Base-by-base conservation (phyloP, 2,888 invertebrate genomes). In the Erannis defoliaria region DNA sequence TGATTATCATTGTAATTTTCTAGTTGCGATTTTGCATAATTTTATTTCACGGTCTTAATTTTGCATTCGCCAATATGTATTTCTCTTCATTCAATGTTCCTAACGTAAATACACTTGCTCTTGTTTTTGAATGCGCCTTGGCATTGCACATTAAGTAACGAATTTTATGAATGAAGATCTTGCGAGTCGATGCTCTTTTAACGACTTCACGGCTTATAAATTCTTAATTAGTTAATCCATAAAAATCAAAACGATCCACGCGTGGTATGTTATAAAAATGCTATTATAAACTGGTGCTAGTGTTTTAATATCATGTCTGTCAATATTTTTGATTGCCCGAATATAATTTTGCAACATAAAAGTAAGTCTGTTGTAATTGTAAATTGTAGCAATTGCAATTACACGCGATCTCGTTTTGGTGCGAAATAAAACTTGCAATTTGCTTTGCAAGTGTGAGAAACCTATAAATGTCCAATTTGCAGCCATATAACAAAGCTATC, bases 381-480 rank as follows among this genome's bases (percentile, higher is more conserved):
- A 42, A 33, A 14, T 49, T 51, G 48, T 48, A 43, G 35, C 14
- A 9, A 10, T 33, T 26, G 62, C 48, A 57, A 64, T 49, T 60
- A 38, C 18, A 46, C 12, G n/a, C 40, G 42, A 57, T 48, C 56
- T 57, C 56, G 56, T 56, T 56, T 55, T 55, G 37, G 45, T 37
- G 18, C 18, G 48, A 61, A 66, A 63, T 66, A 66, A 68, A 66
- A 64, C 46, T 62, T 46, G 40, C 57, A 55, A 58, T 64, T 61
- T 64, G 66, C 61, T 29, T 54, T 55, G 64, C 58, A 64, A 62
- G 46, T 43, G 63, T 56, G 56, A 45, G 54, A 56, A 55, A 48
- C 48, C 66, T 50, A 68, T 68, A 68, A 68, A 67, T 62, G 29
- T 58, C 50, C 60, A 38, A 61, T 56, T 60, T 40, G 49, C 50